Base-by-base conservation (phyloP, 1,140 invertebrate species). In the Branchinecta lynchi region DNA sequence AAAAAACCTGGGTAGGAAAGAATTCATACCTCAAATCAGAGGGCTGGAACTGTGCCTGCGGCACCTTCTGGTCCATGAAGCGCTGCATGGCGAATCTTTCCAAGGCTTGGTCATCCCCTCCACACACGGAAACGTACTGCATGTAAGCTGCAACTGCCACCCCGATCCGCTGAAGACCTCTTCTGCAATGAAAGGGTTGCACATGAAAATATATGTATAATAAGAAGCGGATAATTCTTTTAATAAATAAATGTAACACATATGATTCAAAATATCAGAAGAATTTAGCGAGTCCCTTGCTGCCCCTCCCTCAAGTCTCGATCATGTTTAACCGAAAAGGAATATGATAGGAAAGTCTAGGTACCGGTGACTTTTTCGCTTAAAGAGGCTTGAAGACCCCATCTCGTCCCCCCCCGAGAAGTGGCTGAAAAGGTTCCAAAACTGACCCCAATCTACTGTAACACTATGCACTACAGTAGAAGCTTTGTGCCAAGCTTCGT, bases 51-150 rank as follows among this genome's bases (percentile, higher is more conserved):
- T 15, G 17, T 60, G 51, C 1, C 51, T 60, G 51, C 17, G 51
- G 51, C 12, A 93, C 84, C 77, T 90, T 89, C 77, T 93, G 89
- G 77, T 94, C 90, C 73, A 92, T 85, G 78, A 92, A 95, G 73
- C 87, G 82, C 75, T 91, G 85, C 92, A 96, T 95, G 43, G 91
- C 89, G 78, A 91, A 93, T 76, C 90, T 83, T 80, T 95, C 92
- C 70, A 93, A 82, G 10, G 90, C 90, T 77, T 92, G 89, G 79
- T 94, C 90, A 66, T 71, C 89, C 87, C 86, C 87, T 45, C 90
- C 89, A 80, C 91, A 94, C 73, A 95, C 93, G 76, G 87, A 91
- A 72, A 89, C 91, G 80, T 95, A 95, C 79, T 94, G 89, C 88
- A 94, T 92, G 79, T 93, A 95, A 8, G 92, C 89, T 12, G 90